Evolutionary conservation across 2,113 vertebrate genomes (phyloP).

Genomic region (Pampusana beccarii): DNA sequence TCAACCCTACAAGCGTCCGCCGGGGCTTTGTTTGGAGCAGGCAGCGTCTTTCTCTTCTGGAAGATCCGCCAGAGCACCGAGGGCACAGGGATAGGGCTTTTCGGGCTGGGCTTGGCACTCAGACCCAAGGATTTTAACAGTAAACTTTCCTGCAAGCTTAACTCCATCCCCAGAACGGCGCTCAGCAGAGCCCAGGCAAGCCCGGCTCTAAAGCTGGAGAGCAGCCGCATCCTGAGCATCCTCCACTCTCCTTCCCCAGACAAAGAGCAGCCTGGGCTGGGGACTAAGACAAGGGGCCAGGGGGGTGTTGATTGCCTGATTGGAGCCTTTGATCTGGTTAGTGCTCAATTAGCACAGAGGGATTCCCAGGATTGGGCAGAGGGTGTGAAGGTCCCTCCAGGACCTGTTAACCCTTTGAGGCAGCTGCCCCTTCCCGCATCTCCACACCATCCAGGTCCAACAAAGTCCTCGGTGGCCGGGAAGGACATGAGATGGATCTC

Average conservation of each 20-base stretch:
- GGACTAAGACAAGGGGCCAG: not conserved
- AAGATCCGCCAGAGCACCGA: slow-evolving; percentile 87
- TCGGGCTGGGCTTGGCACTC: slow-evolving; percentile 63
- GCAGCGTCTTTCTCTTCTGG: slow-evolving; percentile 14
- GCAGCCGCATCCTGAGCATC: not conserved
- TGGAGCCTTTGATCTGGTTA: slow-evolving; percentile 25
- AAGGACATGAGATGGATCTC: not conserved
- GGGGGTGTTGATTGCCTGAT: not conserved
- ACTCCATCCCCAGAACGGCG: accelerated
- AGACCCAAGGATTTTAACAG: slow-evolving; percentile 80
- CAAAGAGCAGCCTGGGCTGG: not conserved
- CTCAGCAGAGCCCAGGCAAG: not conserved
- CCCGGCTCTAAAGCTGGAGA: not conserved
- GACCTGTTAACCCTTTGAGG: slow-evolving; percentile 49
- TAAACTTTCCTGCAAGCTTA: slow-evolving; percentile 44
- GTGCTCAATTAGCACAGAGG: not conserved
- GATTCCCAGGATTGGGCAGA: not conserved
- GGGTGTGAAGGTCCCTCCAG: not conserved
- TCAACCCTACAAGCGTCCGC: slow-evolving; percentile 80
- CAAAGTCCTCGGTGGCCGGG: accelerated
- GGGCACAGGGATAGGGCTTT: slow-evolving; percentile 70
- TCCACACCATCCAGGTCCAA: not conserved
- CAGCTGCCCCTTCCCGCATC: not conserved
- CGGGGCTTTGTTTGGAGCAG: not conserved
- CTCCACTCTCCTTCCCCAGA: not conserved